phyloP scores from a whole-genome alignment of 2,888 invertebrate species.

The Papilio elwesi region DNA sequence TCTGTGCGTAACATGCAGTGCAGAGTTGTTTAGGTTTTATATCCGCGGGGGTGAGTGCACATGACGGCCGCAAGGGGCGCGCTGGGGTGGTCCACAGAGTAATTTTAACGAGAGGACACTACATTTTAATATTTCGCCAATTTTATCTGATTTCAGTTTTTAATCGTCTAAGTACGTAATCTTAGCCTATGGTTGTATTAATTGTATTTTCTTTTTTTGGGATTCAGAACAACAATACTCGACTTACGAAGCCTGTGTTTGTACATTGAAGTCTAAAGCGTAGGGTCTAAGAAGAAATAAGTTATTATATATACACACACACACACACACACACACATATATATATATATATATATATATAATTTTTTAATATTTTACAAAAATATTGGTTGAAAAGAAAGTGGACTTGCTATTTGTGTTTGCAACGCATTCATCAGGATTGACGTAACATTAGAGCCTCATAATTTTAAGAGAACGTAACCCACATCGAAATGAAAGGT shows the following conservation, averaged over 20 bases:
- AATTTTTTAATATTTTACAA: too few species aligned
- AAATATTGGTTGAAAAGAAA: neutral
- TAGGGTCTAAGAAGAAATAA: too few species aligned
- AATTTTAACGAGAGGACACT: neutral
- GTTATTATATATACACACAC: too few species aligned
- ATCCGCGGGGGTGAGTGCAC: constrained; percentile 63
- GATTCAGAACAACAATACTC: too few species aligned
- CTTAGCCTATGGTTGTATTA: too few species aligned
- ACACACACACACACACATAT: too few species aligned
- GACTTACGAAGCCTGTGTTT: too few species aligned
- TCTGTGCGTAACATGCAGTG: constrained; percentile 36
- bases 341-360: too few species aligned
- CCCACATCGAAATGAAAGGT: constrained; percentile 16
- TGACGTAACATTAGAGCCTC: constrained; percentile 1
- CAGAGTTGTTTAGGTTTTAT: constrained; percentile 54
- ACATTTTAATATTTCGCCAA: neutral
- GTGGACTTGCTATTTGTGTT: neutral
- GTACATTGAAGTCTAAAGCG: too few species aligned
- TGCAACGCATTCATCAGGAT: constrained; percentile 1
- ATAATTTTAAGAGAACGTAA: constrained; percentile 3
- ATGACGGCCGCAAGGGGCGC: constrained; percentile 53
- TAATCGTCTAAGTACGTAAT: too few species aligned
- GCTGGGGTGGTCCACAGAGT: constrained; percentile 32
- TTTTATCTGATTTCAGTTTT: neutral
- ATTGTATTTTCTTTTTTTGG: too few species aligned